These are phyloP conservation scores for Apus apus DNA, from an alignment of 2,113 vertebrate genomes.

Conservation along the genomic window DNA sequence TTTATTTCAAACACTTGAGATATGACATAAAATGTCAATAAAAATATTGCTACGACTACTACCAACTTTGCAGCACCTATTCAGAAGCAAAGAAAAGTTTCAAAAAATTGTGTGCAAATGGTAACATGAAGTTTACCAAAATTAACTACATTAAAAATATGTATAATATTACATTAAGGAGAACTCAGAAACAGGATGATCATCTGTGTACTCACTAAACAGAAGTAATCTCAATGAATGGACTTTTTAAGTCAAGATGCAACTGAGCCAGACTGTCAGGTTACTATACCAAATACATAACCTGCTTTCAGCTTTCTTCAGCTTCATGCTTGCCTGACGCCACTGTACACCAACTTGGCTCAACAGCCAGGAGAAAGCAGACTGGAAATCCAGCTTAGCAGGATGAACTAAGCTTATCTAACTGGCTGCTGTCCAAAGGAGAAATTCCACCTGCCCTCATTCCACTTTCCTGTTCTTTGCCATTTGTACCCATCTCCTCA, in stretches of 20 bases:
- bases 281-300: not conserved
- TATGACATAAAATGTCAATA: conserved; percentile 88
- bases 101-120: not conserved
- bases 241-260: not conserved
- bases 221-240: not conserved
- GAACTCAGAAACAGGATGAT: not conserved
- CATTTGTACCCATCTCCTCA: not conserved
- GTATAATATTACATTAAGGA: not conserved
- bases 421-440: not conserved
- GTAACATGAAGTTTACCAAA: not conserved
- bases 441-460: not conserved
- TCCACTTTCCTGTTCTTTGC: not conserved
- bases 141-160: not conserved
- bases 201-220: not conserved
- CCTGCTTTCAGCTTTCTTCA: not conserved
- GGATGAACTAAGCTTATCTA: not conserved
- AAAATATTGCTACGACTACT: conserved; percentile 80
- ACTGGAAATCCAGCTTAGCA: not conserved
- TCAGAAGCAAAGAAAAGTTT: not conserved
- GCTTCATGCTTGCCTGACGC: not conserved
- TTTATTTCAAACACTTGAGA: conserved; percentile 92
- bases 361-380: not conserved
- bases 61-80: conserved; percentile 87
- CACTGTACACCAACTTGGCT: not conserved
- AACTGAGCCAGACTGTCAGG: not conserved